These are phyloP conservation scores for Aleadryas rufinucha DNA, from an alignment of 2,113 vertebrate genomes.

Conservation along the genomic window DNA sequence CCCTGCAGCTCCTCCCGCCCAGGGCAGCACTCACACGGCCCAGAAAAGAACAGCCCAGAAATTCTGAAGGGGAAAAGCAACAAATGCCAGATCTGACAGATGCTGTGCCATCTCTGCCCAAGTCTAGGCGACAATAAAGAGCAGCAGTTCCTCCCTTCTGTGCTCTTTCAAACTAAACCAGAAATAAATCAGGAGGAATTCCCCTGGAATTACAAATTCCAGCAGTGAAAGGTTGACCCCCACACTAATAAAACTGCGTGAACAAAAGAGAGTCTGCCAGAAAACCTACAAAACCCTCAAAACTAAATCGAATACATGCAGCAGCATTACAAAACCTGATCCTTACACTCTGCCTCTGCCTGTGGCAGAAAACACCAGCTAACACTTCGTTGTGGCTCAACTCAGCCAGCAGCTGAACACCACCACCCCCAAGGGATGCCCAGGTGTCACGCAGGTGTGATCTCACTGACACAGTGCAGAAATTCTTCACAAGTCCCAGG, in stretches of 20 bases:
- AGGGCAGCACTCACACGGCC: neutral
- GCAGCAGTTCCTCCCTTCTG: neutral
- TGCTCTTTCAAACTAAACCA: neutral
- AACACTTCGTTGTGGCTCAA: neutral
- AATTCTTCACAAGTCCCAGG: no score
- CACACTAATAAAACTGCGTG: neutral
- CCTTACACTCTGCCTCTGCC: neutral
- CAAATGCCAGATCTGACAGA: fast-evolving
- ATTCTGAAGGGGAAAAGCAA: fast-evolving
- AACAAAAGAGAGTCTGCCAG: neutral
- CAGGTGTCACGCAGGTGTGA: neutral
- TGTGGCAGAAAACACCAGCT: neutral
- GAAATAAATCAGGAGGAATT: neutral
- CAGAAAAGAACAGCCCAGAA: fast-evolving
- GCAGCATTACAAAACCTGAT: neutral
- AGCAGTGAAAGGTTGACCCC: neutral
- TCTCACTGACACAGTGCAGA: neutral
- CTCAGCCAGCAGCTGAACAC: neutral
- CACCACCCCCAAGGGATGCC: fast-evolving
- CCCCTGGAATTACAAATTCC: neutral
- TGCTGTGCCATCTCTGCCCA: no score
- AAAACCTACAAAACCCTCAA: fast-evolving
- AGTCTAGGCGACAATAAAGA: neutral
- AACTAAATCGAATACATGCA: neutral
- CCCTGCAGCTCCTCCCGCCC: neutral